These are phyloP conservation scores for Cepaea hortensis DNA, from an alignment of 2,888 invertebrate species.

Conservation along the genomic window DNA sequence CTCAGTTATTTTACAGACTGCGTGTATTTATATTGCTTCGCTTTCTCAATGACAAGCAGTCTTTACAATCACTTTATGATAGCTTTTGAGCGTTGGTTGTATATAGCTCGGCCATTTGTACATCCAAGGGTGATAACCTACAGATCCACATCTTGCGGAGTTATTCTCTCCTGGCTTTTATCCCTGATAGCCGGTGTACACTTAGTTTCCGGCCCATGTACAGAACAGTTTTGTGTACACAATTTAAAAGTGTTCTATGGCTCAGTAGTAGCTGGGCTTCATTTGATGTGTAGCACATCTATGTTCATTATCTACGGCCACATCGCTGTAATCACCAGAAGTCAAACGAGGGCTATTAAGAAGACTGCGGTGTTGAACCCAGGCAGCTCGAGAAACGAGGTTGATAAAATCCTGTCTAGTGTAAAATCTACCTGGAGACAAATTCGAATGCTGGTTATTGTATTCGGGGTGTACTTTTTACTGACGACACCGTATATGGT, in stretches of 20 bases:
- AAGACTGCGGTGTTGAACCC: neutral
- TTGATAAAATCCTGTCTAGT: neutral
- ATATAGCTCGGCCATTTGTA: conserved; percentile 19
- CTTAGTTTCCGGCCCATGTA: neutral
- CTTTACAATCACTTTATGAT: conserved; percentile 4
- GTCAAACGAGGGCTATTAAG: neutral
- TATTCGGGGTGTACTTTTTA: neutral
- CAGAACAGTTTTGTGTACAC: neutral
- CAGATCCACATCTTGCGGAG: neutral
- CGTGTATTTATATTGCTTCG: neutral
- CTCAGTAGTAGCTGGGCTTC: neutral
- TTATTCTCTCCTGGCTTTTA: neutral
- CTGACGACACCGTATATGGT: neutral
- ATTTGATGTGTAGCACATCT: neutral
- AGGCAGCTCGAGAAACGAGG: neutral
- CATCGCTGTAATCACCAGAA: neutral
- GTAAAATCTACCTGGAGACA: conserved; percentile 16
- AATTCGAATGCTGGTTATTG: conserved; percentile 10
- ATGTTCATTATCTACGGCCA: conserved; percentile 1
- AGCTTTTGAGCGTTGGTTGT: conserved; percentile 15
- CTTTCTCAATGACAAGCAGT: neutral
- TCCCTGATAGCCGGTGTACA: neutral
- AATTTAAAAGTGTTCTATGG: neutral
- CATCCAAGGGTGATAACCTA: conserved; percentile 6
- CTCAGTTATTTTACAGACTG: neutral